Conservation (phyloP, 2,113 vertebrate species). For the Climacteris rufus region DNA sequence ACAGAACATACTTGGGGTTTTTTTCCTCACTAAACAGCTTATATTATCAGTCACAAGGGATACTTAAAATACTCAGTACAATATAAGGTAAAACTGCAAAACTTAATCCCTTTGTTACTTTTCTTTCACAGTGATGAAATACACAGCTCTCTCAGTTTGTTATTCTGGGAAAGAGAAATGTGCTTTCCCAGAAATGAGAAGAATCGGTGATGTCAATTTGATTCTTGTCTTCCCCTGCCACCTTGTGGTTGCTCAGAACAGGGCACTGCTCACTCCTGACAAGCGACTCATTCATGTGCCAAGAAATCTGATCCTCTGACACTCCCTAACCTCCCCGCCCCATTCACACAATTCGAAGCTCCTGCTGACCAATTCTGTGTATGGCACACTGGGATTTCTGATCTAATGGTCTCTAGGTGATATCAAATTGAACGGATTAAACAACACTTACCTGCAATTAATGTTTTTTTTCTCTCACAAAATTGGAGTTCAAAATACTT, state of each 20-base stretch:
- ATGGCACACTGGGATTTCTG: background rate
- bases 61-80: background rate
- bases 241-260: background rate
- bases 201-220: fast-evolving
- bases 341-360: background rate
- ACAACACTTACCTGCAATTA: conserved; percentile 78
- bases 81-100: background rate
- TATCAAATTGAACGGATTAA: background rate
- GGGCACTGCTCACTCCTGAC: fast-evolving
- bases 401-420: too few relatives aligned
- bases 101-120: background rate
- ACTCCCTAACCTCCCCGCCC: fast-evolving
- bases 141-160: background rate
- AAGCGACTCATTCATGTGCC: fast-evolving
- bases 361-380: background rate
- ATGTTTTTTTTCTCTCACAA: conserved; percentile 79
- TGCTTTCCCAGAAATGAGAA: fast-evolving
- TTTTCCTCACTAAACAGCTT: background rate
- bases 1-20: background rate
- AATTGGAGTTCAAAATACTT: conserved; percentile 88
- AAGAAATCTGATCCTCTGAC: background rate
- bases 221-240: background rate
- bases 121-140: background rate
- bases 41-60: background rate
- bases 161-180: background rate